These are phyloP conservation scores for Idaea straminata DNA, from an alignment of 2,888 invertebrate genomes.

Conservation along the genomic window DNA sequence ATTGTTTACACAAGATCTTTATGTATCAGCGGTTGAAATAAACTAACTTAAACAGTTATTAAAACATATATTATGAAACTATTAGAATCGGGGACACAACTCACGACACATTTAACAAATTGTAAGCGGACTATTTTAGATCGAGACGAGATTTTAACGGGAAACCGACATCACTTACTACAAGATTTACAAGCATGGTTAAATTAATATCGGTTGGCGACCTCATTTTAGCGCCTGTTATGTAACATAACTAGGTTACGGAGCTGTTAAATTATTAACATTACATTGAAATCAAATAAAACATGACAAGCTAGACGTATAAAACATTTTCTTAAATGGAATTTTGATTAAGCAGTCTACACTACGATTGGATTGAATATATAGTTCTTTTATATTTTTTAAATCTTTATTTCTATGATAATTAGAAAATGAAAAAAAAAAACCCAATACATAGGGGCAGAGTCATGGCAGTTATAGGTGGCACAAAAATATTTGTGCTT, in stretches of 20 bases:
- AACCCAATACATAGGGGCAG: no score
- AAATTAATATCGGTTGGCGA: background rate
- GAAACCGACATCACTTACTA: background rate
- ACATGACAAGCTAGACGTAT: background rate
- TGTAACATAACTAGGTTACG: background rate
- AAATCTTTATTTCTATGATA: no score
- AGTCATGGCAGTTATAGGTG: no score
- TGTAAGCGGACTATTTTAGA: slow-evolving; percentile 3
- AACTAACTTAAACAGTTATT: background rate
- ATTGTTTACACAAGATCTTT: background rate
- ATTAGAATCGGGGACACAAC: slow-evolving; percentile 2
- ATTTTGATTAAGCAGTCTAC: no score
- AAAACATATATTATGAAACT: background rate
- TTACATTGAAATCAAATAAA: background rate
- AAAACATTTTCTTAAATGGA: background rate
- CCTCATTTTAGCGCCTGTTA: background rate
- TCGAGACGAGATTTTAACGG: background rate
- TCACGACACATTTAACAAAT: slow-evolving; percentile 5
- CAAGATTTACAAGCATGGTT: background rate
- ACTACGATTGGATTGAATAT: no score
- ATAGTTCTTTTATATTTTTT: no score
- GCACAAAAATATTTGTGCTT: no score
- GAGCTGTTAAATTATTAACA: background rate
- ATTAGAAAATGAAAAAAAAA: no score
- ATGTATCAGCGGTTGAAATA: background rate